phyloP scores from a whole-genome alignment of 2,888 invertebrate genomes.

The Andricus curvator region DNA sequence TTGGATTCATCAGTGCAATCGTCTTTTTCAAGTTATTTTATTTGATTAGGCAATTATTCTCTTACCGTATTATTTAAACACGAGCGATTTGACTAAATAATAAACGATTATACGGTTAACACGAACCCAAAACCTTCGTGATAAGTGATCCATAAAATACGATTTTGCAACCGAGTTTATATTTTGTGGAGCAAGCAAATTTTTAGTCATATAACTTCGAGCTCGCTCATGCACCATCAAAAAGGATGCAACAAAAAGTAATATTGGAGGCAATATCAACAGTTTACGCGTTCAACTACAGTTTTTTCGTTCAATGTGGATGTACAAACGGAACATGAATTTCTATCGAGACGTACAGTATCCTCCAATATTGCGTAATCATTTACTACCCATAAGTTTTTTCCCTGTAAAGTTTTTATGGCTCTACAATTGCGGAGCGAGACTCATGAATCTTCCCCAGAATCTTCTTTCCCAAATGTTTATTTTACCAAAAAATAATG shows the following conservation, averaged over 20 bases:
- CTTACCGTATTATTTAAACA: constrained; percentile 14
- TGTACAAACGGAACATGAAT: background rate
- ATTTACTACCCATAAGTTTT: background rate
- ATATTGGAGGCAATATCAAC: constrained; percentile 35
- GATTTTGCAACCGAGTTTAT: constrained; percentile 32
- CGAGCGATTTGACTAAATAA: background rate
- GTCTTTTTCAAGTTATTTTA: constrained; percentile 22
- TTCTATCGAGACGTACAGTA: background rate
- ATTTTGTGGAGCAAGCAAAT: constrained; percentile 30
- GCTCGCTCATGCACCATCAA: constrained; percentile 20
- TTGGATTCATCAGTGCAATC: background rate
- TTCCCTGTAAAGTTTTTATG: background rate
- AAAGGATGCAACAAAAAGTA: constrained; percentile 20
- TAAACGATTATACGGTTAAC: constrained; percentile 8
- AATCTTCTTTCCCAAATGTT: no score
- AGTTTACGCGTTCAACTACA: constrained; percentile 21
- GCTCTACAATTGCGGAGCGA: background rate
- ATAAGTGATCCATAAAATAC: constrained; percentile 31
- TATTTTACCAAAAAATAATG: no score
- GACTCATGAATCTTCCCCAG: no score
- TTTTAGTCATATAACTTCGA: constrained; percentile 22
- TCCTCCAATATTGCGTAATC: background rate
- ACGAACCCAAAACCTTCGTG: constrained; percentile 8
- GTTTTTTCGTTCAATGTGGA: background rate
- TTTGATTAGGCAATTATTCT: constrained; percentile 8